Conservation (phyloP, 2,888 invertebrate species). For the Drosophila pseudotakahashii region DNA sequence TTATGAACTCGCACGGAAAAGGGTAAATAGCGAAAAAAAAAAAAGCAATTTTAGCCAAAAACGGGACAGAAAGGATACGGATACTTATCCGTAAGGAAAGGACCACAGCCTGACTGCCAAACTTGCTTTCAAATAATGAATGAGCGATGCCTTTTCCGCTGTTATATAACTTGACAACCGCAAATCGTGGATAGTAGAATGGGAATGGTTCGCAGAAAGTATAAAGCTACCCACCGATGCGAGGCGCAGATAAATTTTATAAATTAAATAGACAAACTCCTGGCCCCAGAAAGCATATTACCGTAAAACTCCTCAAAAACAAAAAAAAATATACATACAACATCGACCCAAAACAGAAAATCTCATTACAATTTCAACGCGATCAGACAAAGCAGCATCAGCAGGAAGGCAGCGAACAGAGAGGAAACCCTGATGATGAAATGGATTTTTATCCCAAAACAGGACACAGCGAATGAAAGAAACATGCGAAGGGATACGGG, state of each 20-base stretch:
- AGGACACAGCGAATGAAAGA: slow-evolving; percentile 61
- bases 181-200: slow-evolving; percentile 20
- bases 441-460: slow-evolving; percentile 81
- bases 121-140: slow-evolving; percentile 52
- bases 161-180: slow-evolving; percentile 43
- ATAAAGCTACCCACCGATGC: slow-evolving; percentile 55
- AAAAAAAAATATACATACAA: slow-evolving; percentile 9
- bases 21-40: slow-evolving; percentile 8
- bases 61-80: slow-evolving; percentile 49
- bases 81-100: slow-evolving; percentile 5
- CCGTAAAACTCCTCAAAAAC: slow-evolving; percentile 61
- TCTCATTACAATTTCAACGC: slow-evolving; percentile 83
- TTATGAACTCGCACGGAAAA: slow-evolving; percentile 64
- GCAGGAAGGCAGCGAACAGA: slow-evolving; percentile 48
- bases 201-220: slow-evolving; percentile 9
- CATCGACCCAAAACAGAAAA: slow-evolving; percentile 52
- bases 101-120: slow-evolving; percentile 7
- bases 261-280: slow-evolving; percentile 81
- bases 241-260: slow-evolving; percentile 81
- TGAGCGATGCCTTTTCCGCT: slow-evolving; percentile 59
- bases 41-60: slow-evolving; percentile 50
- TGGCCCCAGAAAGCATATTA: slow-evolving; percentile 64
- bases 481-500: slow-evolving; percentile 12
- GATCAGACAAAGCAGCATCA: slow-evolving; percentile 71
- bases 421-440: slow-evolving; percentile 78